These are phyloP conservation scores for Bujurquina vittata DNA, from an alignment of 2,113 vertebrate genomes.

Conservation along the genomic window DNA sequence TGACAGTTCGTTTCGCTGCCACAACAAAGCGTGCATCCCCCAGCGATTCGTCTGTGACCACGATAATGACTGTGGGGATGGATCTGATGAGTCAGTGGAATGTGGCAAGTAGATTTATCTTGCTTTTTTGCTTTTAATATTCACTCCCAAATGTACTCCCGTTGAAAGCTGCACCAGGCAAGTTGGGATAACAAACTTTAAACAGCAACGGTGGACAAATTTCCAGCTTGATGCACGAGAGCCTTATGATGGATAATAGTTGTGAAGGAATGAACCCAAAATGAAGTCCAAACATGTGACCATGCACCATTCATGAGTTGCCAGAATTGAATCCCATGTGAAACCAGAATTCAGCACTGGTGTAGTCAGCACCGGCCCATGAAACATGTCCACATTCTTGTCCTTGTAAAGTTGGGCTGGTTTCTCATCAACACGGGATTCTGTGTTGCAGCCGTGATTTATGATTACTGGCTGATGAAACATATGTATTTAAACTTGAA, in stretches of 20 bases:
- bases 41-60: conserved; percentile 94
- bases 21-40: conserved; percentile 92
- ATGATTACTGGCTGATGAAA: conserved; percentile 20
- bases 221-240: not conserved
- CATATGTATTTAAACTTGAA: conserved; percentile 13
- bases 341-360: rapidly evolving
- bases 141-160: not conserved
- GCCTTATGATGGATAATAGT: not conserved
- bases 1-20: conserved; percentile 92
- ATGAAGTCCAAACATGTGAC: not conserved
- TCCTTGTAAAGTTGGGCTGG: not conserved
- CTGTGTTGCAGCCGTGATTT: conserved; percentile 4
- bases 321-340: not conserved
- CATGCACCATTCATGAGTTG: not conserved
- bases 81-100: conserved; percentile 92
- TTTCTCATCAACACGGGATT: not conserved
- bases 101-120: conserved; percentile 86
- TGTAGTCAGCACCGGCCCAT: no score
- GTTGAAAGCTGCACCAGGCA: not conserved
- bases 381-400: not conserved
- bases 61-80: conserved; percentile 96
- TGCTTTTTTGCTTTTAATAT: not conserved
- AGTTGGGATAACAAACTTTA: not conserved
- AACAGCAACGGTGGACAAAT: not conserved
- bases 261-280: not conserved